Conservation (phyloP, 2,113 vertebrate genomes). For the Paracanthobrama guichenoti region DNA sequence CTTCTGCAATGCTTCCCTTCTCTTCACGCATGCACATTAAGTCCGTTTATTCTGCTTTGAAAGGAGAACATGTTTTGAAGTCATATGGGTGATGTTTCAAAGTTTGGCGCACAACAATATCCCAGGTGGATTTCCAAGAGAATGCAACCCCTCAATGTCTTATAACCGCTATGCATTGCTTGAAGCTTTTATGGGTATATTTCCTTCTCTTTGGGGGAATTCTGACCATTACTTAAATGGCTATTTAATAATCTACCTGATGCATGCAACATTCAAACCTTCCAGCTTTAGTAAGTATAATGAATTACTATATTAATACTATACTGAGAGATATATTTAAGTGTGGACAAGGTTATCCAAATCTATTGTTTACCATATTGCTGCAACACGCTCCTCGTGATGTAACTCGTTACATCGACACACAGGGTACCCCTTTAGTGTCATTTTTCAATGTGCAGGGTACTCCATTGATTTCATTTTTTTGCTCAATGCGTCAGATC, state of each 20-base stretch:
- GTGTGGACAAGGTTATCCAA: background rate
- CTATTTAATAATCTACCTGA: background rate
- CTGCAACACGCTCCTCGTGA: too few relatives aligned
- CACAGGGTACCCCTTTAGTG: too few relatives aligned
- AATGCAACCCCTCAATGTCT: background rate
- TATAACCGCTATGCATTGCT: background rate
- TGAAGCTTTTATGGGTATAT: background rate
- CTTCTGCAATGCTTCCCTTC: conserved; percentile 65
- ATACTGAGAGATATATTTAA: background rate
- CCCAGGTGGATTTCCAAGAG: background rate
- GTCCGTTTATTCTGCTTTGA: conserved; percentile 80
- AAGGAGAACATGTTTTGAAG: background rate
- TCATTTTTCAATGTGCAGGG: too few relatives aligned
- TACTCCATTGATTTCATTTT: too few relatives aligned
- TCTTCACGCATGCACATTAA: conserved; percentile 75
- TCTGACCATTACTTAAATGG: background rate
- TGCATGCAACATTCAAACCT: background rate
- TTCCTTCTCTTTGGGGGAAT: background rate
- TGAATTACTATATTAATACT: background rate
- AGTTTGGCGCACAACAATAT: background rate
- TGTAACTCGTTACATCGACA: too few relatives aligned
- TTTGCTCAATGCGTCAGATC: too few relatives aligned
- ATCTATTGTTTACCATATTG: background rate
- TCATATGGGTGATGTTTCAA: conserved; percentile 10
- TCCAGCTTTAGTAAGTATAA: background rate